Evolutionary conservation across 2,888 invertebrate genomes (phyloP).

Genomic region (Drosophila multiciliata): DNA sequence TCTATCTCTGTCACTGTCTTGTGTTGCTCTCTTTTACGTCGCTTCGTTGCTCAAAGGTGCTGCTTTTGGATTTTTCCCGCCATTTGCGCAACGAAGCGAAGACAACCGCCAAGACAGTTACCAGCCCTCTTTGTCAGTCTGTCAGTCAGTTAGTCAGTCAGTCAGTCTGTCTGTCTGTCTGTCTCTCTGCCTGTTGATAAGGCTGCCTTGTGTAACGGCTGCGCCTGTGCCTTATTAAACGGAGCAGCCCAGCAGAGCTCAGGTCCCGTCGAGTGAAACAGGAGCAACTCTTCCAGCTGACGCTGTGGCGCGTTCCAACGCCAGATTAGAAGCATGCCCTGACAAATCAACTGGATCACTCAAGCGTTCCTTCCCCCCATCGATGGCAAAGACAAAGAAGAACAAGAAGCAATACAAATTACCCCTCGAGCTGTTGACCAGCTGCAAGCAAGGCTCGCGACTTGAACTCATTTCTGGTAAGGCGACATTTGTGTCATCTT

Average conservation of each 20-base stretch:
- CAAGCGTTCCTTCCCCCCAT: conserved; percentile 48
- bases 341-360: conserved; percentile 72
- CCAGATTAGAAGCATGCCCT: conserved; percentile 53
- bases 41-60: conserved; percentile 18
- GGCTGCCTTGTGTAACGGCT: conserved; percentile 45
- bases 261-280: not conserved
- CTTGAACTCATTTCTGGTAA: conserved; percentile 43
- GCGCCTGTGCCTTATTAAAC: conserved; percentile 55
- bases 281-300: conserved; percentile 69
- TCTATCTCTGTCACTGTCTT: not conserved
- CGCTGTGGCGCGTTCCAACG: conserved; percentile 52
- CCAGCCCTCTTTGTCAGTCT: not conserved
- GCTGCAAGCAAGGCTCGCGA: conserved; percentile 54
- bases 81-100: conserved; percentile 76
- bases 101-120: conserved; percentile 64
- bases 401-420: conserved; percentile 43
- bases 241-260: conserved; percentile 15
- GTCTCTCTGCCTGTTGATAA: conserved; percentile 24
- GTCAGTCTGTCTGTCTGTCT: not conserved
- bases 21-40: not conserved
- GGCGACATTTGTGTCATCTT: conserved; percentile 66
- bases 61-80: conserved; percentile 67
- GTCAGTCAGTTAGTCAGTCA: not conserved
- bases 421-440: conserved; percentile 42
- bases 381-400: not conserved